Evolutionary conservation across 1,140 invertebrate genomes (phyloP), one percentile per base, ranked within the genome.

Genomic region (Lethocerus indicus): DNA sequence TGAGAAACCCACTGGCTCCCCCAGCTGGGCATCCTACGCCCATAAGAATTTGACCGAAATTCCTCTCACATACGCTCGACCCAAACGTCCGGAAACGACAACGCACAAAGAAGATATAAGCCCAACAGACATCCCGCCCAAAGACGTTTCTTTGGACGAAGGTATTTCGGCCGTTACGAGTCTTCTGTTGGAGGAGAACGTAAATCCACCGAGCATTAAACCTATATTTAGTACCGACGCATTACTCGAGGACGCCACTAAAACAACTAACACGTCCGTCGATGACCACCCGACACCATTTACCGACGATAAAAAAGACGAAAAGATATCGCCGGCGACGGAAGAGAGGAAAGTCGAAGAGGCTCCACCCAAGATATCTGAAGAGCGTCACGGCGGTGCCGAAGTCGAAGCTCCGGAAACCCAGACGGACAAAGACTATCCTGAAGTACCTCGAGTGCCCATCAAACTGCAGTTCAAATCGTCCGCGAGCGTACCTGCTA

Each of bases 111-210:
- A 50, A 40, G 56, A 57, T 56, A 14, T 23, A 23, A 44, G 41
- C 27, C 46, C 48, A 14, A 55, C 54, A 6, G 37, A 52, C n/a
- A 58, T 59, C n/a, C 48, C n/a, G n/a, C n/a, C n/a, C n/a, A n/a
- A n/a, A n/a, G 54, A 55, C 29, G 39, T 55, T 25, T 40, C 53
- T 25, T 45, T 57, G 18, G 51, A 56, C 50, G 53, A 56, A 52
- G 53, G 56, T 13, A 58, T 58, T 27, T 59, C 57, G 46, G 57
- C 57, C n/a, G 57, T 59, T 5, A 55, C 57, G 27, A 59, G 52
- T 47, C 57, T 59, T 25, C 44, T 59, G 3, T 43, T 57, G 26
- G 49, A 54, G n/a, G 40, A 50, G 20, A 52, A 47, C 23, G 26
- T 24, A 21, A 47, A 18, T 24, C 36, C n/a, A 42, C 25, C 26